Percentiles rank a stretch among this genome's conserved stretches.
Conservation (phyloP, 1,140 invertebrate species). For the Acromyrmex heyeri region DNA sequence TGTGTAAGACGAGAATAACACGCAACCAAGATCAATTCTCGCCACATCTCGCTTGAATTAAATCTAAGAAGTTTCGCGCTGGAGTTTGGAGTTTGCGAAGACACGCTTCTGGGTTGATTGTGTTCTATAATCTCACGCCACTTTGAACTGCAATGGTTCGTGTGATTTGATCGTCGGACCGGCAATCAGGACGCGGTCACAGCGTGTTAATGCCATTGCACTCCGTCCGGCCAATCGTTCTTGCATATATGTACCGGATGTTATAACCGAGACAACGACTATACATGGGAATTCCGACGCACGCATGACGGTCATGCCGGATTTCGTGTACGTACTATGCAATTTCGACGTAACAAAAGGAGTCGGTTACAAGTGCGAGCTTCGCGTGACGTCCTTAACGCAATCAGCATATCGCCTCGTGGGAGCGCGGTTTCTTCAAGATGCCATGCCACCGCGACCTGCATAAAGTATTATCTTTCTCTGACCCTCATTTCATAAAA, state of each 20-base stretch:
- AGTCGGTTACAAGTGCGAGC: conserved; percentile 51
- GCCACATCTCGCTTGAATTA: conserved; percentile 11
- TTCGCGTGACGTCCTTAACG: conserved; percentile 60
- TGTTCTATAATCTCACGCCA: conserved; percentile 30
- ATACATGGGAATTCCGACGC: conserved; percentile 48
- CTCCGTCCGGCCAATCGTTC: conserved; percentile 36
- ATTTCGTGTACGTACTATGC: conserved; percentile 38
- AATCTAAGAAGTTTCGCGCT: conserved; percentile 41
- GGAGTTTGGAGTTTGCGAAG: conserved; percentile 20
- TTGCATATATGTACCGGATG: conserved; percentile 53
- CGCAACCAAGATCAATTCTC: background rate
- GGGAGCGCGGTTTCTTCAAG: conserved; percentile 59
- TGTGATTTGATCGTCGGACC: conserved; percentile 30
- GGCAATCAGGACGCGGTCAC: conserved; percentile 28
- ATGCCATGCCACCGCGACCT: conserved; percentile 39
- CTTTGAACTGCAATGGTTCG: conserved; percentile 35
- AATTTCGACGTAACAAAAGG: conserved; percentile 63
- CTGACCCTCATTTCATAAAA: conserved; percentile 41
- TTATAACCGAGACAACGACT: conserved; percentile 61
- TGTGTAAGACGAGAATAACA: background rate
- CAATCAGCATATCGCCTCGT: conserved; percentile 58
- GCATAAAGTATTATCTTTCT: conserved; percentile 35
- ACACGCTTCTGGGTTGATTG: conserved; percentile 31
- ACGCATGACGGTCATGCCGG: conserved; percentile 25
- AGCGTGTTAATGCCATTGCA: conserved; percentile 56